phyloP scores from a whole-genome alignment of 2,888 invertebrate genomes.

The Endomychus coccineus region DNA sequence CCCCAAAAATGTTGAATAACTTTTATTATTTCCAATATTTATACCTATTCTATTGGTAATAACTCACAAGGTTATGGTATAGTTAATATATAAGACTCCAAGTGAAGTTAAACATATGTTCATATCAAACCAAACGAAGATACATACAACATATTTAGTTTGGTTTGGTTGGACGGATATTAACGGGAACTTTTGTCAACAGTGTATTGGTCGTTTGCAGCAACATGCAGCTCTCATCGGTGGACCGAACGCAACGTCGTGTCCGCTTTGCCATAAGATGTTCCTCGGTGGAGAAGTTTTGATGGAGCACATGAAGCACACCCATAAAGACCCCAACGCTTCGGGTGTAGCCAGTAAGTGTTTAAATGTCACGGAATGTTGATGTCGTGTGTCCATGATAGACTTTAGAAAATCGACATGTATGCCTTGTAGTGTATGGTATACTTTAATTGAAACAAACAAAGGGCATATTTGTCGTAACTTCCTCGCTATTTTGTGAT shows the following conservation, averaged over 20 bases:
- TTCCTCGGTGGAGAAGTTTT: slow-evolving; percentile 88
- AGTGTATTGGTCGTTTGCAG: slow-evolving; percentile 92
- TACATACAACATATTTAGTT: slow-evolving; percentile 24
- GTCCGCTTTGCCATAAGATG: slow-evolving; percentile 90
- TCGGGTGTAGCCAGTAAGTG: slow-evolving; percentile 85
- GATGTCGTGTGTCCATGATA: too few species aligned
- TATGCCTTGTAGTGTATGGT: not conserved
- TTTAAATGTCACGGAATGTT: slow-evolving; percentile 19
- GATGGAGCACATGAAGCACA: slow-evolving; percentile 94
- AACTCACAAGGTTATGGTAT: not conserved
- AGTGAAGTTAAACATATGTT: slow-evolving; percentile 15
- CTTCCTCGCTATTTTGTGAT: too few species aligned
- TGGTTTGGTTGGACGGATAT: slow-evolving; percentile 29
- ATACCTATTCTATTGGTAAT: too few species aligned
- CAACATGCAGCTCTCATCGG: slow-evolving; percentile 91
- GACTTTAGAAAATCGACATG: not conserved
- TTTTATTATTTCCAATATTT: too few species aligned
- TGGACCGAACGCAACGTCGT: slow-evolving; percentile 85
- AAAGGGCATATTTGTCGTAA: too few species aligned
- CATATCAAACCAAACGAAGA: slow-evolving; percentile 24
- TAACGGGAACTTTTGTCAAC: slow-evolving; percentile 51
- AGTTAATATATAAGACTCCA: not conserved
- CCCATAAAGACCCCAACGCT: slow-evolving; percentile 87
- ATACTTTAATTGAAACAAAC: too few species aligned
- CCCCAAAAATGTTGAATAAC: too few species aligned